A percentile compares a stretch with the other conserved stretches of the same genome.
These are phyloP conservation scores for Labia minor DNA, from an alignment of 2,888 invertebrate genomes.

Conservation along the genomic window DNA sequence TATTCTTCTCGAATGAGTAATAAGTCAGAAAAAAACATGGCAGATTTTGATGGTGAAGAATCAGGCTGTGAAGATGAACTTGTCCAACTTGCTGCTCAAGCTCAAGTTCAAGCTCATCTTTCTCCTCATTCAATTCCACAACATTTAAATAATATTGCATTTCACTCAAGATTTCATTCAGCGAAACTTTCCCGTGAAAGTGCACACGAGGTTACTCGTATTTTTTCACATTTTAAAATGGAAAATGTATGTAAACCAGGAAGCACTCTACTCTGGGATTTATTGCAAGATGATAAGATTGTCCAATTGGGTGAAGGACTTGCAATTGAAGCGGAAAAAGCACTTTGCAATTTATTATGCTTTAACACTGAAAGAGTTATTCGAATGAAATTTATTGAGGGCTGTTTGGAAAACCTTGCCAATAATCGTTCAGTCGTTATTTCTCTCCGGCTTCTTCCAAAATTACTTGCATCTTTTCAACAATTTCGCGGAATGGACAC, in stretches of 20 bases:
- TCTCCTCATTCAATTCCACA: constrained; percentile 33
- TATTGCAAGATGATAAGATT: constrained; percentile 83
- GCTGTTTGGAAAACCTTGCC: constrained; percentile 80
- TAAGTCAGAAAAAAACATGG: constrained; percentile 89
- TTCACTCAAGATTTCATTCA: constrained; percentile 29
- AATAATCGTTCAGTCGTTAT: constrained; percentile 82
- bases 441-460: constrained; percentile 76
- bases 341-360: constrained; percentile 76
- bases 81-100: constrained; percentile 49
- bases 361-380: constrained; percentile 83
- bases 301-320: constrained; percentile 80
- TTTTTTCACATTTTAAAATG: constrained; percentile 43
- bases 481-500: constrained; percentile 78
- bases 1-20: constrained; percentile 87
- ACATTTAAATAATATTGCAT: constrained; percentile 31
- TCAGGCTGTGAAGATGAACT: constrained; percentile 79
- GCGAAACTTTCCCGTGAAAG: constrained; percentile 19
- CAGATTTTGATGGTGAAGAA: constrained; percentile 85
- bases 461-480: constrained; percentile 82
- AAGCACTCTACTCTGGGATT: constrained; percentile 86
- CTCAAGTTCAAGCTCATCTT: constrained; percentile 44
- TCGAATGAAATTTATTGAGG: constrained; percentile 88
- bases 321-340: constrained; percentile 88
- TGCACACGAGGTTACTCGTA: constrained; percentile 28
- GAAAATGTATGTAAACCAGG: constrained; percentile 82